Base-by-base conservation (phyloP, 2,888 invertebrate species). In the Lomographa bimaculata region DNA sequence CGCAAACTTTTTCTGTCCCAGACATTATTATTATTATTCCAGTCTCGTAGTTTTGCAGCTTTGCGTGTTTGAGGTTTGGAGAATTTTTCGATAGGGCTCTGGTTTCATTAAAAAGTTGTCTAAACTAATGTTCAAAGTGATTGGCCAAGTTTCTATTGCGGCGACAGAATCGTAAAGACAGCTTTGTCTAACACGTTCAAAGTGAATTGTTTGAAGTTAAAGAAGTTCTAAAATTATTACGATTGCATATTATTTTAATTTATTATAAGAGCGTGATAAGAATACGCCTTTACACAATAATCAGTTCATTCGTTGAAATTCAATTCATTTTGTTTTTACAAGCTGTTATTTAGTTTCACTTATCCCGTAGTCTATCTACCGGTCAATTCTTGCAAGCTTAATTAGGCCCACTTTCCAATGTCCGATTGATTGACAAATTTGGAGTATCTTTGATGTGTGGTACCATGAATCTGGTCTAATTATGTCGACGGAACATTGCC, bases 21-120 rank as follows among this genome's bases (percentile, higher is more conserved):
- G 72, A 78, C 79, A 79, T 84, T 84, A n/a, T n/a, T n/a, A n/a
- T n/a, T n/a, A n/a, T n/a, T n/a, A 86, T 86, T 86, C 85, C 78
- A 71, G 83, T 85, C 86, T 80, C 86, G 85, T 86, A 84, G 82
- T 78, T 81, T 65, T 74, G 64, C 70, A 78, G 81, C 79, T 81
- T 82, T 79, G 82, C 80, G 78, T 82, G 81, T 85, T 84, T 78
- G 81, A 80, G 83, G 79, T 78, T 81, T 78, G 70, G 72, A 74
- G 78, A 71, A 83, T 85, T 82, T 86, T 83, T 81, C 72, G 80
- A 77, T 74, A 66, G 68, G 72, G 68, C 44, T 73, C 57, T 57
- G 68, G 77, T 77, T 81, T 84, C 82, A 83, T 85, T 85, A 81
- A 79, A 83, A 82, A 82, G 65, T 83, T 81, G 57, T 46, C 44